Evolutionary conservation across 2,888 invertebrate species (phyloP).

Genomic region (Amiota communis): DNA sequence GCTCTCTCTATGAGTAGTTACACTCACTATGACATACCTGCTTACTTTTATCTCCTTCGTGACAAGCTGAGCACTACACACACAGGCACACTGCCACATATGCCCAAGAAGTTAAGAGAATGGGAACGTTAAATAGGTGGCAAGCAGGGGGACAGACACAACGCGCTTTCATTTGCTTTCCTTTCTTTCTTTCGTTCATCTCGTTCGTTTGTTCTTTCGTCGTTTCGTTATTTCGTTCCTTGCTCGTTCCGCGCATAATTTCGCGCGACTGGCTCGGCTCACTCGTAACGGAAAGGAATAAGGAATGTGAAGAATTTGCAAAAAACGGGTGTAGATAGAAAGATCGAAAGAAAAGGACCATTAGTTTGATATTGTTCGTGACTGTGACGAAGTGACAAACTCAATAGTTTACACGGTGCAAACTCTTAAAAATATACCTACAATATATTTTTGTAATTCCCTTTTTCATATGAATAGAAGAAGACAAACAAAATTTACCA

Average conservation of each 20-base stretch:
- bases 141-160: too few relatives aligned
- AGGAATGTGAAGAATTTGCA: not conserved
- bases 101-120: too few relatives aligned
- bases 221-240: not conserved
- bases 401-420: not conserved
- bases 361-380: not conserved
- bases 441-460: too few relatives aligned
- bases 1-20: not conserved
- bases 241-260: not conserved
- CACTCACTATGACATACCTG: not conserved
- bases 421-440: too few relatives aligned
- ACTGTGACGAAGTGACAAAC: not conserved
- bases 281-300: not conserved
- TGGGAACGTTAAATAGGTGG: too few relatives aligned
- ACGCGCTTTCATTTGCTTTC: not conserved
- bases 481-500: not conserved
- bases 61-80: not conserved
- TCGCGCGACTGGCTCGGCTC: not conserved
- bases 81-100: too few relatives aligned
- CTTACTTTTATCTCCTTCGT: not conserved
- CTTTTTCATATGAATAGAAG: not conserved
- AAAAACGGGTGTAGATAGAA: slow-evolving; percentile 18
- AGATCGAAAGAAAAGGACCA: not conserved
- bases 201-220: not conserved
- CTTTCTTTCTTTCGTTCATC: not conserved